Base-by-base conservation (phyloP, 1,140 invertebrate species). In the Sweltsa coloradensis region DNA sequence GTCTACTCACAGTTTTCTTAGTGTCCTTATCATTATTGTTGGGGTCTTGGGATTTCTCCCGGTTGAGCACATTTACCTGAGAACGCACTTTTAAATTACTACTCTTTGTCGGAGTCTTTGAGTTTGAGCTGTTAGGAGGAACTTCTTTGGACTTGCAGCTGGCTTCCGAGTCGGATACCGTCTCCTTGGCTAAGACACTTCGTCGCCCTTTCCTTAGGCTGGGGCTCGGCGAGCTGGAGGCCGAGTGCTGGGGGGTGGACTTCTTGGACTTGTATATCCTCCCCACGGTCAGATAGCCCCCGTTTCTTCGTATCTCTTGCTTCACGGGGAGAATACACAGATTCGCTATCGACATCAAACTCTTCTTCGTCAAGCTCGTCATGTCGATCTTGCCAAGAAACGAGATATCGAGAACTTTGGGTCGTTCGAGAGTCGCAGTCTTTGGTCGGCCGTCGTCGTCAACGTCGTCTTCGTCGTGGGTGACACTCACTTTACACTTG, bases 361-460 rank as follows among this genome's bases (percentile, higher is more conserved):
- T 57, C 29, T 59, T 50, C 36, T 54, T 51, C 6, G 55, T 56
- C 1, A 59, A 52, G 2, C 55, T 54, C 51, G 74, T 74, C 75
- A 79, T 77, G 52, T 78, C 76, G 14, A 78, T 61, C 53, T 75
- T 71, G 5, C 66, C 59, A 25, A 71, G 59, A 11, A 74, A 59
- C 14, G 61, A 57, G 3, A 71, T 68, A 51, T 79, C 69, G 21
- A 79, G 60, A 0, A 79, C 60, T 16, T 63, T 62, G 1, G 75
- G 74, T 22, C 65, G 67, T n/a, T 72, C 72, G 19, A 78, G 56
- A 26, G 72, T 74, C 3, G 75, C 75, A 0, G 75, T 78, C 3
- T 69, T 60, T 2, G 76, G 76, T 3, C 76, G 57, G 13, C 45
- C 59, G 23, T 26, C 23, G 11, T 26, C 19, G 3, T 3, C 42